Percentiles rank a stretch among this genome's conserved stretches.
Conservation (phyloP, 2,113 vertebrate genomes). For the Datnioides undecimradiatus region DNA sequence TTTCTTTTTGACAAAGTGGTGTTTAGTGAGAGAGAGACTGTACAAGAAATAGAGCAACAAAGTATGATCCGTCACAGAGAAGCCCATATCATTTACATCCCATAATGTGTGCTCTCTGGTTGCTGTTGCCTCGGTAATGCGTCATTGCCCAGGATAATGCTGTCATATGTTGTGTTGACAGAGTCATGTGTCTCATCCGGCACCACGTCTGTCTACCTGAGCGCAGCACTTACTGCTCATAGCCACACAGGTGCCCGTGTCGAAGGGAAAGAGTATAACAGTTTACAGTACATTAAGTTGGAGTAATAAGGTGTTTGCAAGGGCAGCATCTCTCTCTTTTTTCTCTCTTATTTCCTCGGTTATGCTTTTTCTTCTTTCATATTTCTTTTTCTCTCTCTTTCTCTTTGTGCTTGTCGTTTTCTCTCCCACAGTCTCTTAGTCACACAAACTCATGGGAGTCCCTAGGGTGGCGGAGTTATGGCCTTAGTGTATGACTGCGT, state of each 20-base stretch:
- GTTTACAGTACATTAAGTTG: constrained; percentile 74
- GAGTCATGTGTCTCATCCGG: constrained; percentile 63
- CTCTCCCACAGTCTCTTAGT: constrained; percentile 11
- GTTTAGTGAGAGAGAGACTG: constrained; percentile 24
- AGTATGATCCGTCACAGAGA: constrained; percentile 50
- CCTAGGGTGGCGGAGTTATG: background rate
- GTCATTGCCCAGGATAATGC: constrained; percentile 77
- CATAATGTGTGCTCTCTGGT: constrained; percentile 50
- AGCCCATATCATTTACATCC: constrained; percentile 61
- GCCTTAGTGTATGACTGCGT: background rate
- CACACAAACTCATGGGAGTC: constrained; percentile 13
- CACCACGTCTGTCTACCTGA: constrained; percentile 61
- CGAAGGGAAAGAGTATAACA: constrained; percentile 44
- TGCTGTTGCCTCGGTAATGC: constrained; percentile 61
- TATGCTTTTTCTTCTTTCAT: constrained; percentile 11
- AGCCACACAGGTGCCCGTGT: constrained; percentile 39
- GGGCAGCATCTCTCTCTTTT: constrained; percentile 30
- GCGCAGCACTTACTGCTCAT: constrained; percentile 66
- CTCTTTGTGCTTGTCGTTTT: constrained; percentile 21
- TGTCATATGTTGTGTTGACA: constrained; percentile 79
- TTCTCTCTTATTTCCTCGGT: constrained; percentile 24
- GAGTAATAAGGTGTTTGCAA: constrained; percentile 61
- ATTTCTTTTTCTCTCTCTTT: constrained; percentile 19
- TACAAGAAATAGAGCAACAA: constrained; percentile 42
- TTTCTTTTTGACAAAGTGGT: constrained; percentile 27